Base-by-base conservation (phyloP, 2,888 invertebrate species). In the Nemurella pictetii region DNA sequence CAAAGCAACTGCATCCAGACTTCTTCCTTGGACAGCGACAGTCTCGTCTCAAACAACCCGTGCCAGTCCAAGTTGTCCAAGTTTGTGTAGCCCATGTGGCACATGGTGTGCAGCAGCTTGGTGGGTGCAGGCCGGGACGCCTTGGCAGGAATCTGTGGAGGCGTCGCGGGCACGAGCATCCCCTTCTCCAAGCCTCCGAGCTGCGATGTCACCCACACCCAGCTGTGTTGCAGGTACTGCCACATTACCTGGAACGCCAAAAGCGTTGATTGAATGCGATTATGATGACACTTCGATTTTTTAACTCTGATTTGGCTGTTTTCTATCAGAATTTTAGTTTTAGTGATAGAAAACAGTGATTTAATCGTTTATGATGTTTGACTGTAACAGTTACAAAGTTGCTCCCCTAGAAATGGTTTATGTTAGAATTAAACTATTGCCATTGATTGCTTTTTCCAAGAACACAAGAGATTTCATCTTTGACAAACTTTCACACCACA, bases 61-160 rank as follows among this genome's bases (percentile, higher is more conserved):
- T 77, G n/a, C 55, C 75, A 82, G 35, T 74, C 72, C 88, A 95
- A 95, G 92, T 96, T 95, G 90, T 96, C 96, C 89, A 96, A 96
- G 0, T 94, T 93, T 26, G 92, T 91, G 86, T 93, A 92, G 15
- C 95, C 96, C 85, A 96, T 95, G 88, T 95, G 95, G 88, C 96
- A 96, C 96, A 96, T 96, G 7, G 93, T 93, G 88, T 95, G 94
- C 0, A 96, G 90, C 15, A 96, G 90, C 0, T 83, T 82, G 12
- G 85, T 82, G 25, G 86, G 85, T n/a, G 85, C 84, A n/a, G 84
- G 86, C 35, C 86, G 28, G 28, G 85, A 80, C 28, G 87, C 85
- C 74, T 87, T 85, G 27, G 86, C 83, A 20, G 87, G 87, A 26
- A 85, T 78, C 30, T 85, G 90, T 90, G 87, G 90, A 89, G 84